Conservation (phyloP, 2,797 vertebrate genomes). For the Hipposideros larvatus region DNA sequence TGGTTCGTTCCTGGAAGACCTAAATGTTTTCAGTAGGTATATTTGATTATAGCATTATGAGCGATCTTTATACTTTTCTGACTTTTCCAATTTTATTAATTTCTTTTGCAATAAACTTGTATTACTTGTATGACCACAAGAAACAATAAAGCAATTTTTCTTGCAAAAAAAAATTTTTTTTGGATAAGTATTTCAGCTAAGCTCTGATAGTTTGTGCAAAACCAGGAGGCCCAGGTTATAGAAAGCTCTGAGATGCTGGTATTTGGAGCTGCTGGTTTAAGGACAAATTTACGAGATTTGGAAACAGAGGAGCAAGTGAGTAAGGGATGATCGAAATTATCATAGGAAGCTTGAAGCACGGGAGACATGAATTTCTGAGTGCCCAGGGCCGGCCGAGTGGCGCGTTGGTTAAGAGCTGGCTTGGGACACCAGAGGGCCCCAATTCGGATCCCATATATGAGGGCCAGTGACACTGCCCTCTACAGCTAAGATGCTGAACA, state of each 20-base stretch:
- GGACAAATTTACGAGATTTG: neutral
- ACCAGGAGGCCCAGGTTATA: fast-evolving
- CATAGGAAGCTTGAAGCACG: fast-evolving
- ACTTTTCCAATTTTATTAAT: neutral
- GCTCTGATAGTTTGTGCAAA: neutral
- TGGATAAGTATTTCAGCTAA: neutral
- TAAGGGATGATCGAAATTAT: neutral
- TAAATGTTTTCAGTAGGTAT: neutral
- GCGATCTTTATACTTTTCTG: neutral
- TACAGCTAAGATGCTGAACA: no score
- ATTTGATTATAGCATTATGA: neutral
- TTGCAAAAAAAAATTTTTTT: neutral
- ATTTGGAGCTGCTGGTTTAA: neutral
- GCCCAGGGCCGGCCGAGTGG: no score
- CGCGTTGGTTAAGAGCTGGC: no score
- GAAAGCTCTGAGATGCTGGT: neutral
- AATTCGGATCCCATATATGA: no score
- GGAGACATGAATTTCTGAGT: neutral
- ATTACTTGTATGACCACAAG: neutral
- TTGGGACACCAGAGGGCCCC: no score
- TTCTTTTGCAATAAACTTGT: neutral
- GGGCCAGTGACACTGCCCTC: no score
- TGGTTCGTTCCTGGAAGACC: neutral
- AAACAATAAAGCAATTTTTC: neutral
- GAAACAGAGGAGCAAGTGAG: neutral